A percentile compares a stretch with the other conserved stretches of the same genome.
These are phyloP conservation scores for Danio kyathit DNA, from an alignment of 2,797 vertebrate genomes.

Conservation along the genomic window DNA sequence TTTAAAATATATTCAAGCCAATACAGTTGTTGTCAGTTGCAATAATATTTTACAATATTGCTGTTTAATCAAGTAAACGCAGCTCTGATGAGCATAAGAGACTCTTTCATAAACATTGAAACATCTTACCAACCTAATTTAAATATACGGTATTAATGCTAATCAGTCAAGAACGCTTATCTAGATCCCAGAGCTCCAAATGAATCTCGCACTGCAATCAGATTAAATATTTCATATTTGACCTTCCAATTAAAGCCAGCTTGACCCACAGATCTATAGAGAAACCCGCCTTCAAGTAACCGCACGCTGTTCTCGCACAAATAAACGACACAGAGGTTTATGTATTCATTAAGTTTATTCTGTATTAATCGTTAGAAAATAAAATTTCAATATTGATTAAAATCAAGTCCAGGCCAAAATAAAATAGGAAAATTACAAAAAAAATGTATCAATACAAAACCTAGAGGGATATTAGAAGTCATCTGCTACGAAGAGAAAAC, in stretches of 20 bases:
- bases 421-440: constrained; percentile 78
- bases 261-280: constrained; percentile 16
- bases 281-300: background rate
- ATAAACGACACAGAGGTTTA: constrained; percentile 54
- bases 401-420: constrained; percentile 80
- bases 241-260: background rate
- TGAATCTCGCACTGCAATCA: background rate
- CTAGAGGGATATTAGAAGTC: constrained; percentile 78
- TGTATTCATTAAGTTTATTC: constrained; percentile 81
- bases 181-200: constrained; percentile 10
- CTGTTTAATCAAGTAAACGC: background rate
- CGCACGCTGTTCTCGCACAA: constrained; percentile 15
- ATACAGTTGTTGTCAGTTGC: background rate
- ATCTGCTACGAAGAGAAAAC: constrained; percentile 81
- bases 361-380: constrained; percentile 83
- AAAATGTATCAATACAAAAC: constrained; percentile 83
- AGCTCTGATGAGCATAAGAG: background rate
- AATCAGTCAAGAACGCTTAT: background rate
- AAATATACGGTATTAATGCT: too few species aligned
- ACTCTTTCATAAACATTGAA: background rate
- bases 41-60: background rate
- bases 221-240: constrained; percentile 16
- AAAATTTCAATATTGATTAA: constrained; percentile 76
- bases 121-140: too few species aligned
- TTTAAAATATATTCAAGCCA: background rate